Evolutionary conservation across 2,113 vertebrate species (phyloP).

Genomic region (Nothocercus julius): DNA sequence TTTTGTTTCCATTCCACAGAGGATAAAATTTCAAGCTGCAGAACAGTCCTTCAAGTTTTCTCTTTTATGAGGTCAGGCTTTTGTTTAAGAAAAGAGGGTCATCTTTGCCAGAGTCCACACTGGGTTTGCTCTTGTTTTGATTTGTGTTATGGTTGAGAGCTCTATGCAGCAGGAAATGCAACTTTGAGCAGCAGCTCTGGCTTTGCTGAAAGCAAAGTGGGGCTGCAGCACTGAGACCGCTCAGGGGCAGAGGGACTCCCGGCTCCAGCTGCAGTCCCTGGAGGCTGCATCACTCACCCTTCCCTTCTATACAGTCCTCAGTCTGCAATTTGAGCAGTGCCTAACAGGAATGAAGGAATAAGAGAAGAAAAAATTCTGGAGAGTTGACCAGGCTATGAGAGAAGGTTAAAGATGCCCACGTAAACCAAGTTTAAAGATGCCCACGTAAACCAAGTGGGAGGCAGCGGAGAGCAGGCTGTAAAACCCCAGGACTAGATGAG

Average conservation of each 20-base stretch:
- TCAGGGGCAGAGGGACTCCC: not conserved
- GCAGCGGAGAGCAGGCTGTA: not conserved
- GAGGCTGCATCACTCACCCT: not conserved
- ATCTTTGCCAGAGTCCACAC: constrained; percentile 44
- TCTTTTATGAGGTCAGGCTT: constrained; percentile 65
- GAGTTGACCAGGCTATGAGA: not conserved
- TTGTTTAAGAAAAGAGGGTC: constrained; percentile 30
- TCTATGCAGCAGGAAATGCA: constrained; percentile 19
- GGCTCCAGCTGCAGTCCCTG: not conserved
- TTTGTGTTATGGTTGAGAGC: constrained; percentile 20
- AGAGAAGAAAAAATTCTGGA: not conserved
- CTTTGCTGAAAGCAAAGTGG: not conserved
- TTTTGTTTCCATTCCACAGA: constrained; percentile 32
- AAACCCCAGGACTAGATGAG: not conserved
- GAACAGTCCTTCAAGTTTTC: constrained; percentile 5
- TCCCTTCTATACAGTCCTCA: not conserved
- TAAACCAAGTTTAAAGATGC: not conserved
- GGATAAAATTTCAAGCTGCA: constrained; percentile 41
- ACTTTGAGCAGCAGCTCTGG: constrained; percentile 9
- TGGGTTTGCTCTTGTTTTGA: constrained; percentile 34
- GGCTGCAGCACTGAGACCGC: not conserved
- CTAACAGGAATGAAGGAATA: not conserved
- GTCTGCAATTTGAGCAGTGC: not conserved
- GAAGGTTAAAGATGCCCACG: not conserved
- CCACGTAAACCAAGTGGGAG: not conserved